These are phyloP conservation scores for Ceyx melanurus DNA, from an alignment of 2,113 vertebrate species.

Conservation along the genomic window DNA sequence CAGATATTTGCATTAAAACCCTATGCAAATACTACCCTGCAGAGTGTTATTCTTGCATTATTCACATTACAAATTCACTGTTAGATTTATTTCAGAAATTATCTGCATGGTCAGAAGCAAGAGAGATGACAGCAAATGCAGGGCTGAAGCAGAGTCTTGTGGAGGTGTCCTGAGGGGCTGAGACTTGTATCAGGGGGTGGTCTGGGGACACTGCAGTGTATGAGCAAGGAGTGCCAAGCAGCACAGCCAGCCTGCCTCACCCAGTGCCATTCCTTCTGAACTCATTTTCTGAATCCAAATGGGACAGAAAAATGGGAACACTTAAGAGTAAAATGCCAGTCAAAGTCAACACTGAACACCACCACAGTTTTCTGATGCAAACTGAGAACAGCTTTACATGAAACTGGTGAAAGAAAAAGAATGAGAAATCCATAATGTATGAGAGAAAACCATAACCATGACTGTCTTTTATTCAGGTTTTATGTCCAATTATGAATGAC, in stretches of 20 bases:
- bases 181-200: not conserved
- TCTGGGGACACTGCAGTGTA: fast-evolving
- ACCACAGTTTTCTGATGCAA: not conserved
- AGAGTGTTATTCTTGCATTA: not conserved
- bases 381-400: not conserved
- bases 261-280: not conserved
- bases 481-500: not conserved
- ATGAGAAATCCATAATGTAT: fast-evolving
- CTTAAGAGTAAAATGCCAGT: not conserved
- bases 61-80: not conserved
- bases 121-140: not conserved
- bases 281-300: not conserved
- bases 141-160: not conserved
- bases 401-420: not conserved
- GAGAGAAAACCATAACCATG: not conserved
- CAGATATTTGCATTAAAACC: slow-evolving; percentile 4
- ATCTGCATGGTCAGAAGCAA: not conserved
- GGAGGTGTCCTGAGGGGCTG: not conserved
- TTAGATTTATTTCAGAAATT: not conserved
- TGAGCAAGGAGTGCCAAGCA: not conserved
- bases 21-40: not conserved
- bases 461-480: not conserved
- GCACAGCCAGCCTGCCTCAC: not conserved
- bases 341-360: not conserved
- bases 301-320: not conserved